Base-by-base conservation (phyloP, 2,888 invertebrate species). In the Agriopis marginaria region DNA sequence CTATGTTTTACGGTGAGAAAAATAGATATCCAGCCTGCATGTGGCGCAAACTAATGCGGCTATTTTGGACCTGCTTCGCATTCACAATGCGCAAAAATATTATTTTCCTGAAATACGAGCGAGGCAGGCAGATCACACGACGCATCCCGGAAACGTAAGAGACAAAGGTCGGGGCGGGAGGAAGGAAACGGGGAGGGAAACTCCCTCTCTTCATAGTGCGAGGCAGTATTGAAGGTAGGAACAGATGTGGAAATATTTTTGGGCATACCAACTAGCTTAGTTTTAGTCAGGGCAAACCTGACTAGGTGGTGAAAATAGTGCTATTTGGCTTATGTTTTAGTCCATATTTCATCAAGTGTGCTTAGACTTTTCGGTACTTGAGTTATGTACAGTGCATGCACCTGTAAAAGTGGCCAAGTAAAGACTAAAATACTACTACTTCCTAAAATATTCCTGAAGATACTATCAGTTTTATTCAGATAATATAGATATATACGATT, bases 81-180 rank as follows among this genome's bases (percentile, higher is more conserved):
- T 71, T 67, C 71, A 62, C 12, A 42, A 47, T 42, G 40, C 63
- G 67, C 60, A 50, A 70, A 70, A 66, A 73, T 67, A 75, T 63
- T 65, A 70, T 72, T 72, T 71, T 67, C 42, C 62, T 53, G 65
- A 66, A 71, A 71, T 53, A 63, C 53, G 67, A 61, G 49, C 49
- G 65, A 40, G 59, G 56, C 70, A 58, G 32, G 32, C 5, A 32
- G 69, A 67, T 73, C 66, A 63, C 49, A 49, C 66, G 67, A 65
- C 63, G 54, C 66, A 63, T 61, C 71, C 73, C 75, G 76, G 76
- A 76, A 73, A 73, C 71, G 70, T 72, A 50, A 68, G 72, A 76
- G 76, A 76, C 76, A 73, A 71, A 66, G 71, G 70, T 63, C 61
- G 71, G 68, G 64, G 50, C 50, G 51, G 39, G 51, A 53, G 39